These are phyloP conservation scores for Quadriops clusia DNA, from an alignment of 2,888 invertebrate species.

Conservation along the genomic window DNA sequence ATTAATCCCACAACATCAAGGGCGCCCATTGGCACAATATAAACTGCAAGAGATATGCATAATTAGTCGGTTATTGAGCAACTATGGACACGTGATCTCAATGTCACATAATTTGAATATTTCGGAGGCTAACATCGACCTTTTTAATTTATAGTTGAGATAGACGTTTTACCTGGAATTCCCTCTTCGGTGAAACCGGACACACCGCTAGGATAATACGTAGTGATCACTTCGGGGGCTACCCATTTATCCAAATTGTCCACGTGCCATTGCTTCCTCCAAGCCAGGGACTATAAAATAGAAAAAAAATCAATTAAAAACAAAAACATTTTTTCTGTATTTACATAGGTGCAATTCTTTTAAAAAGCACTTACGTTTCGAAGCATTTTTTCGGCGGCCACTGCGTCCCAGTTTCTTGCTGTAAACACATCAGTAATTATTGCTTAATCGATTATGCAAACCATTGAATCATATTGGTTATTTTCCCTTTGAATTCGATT, in stretches of 20 bases:
- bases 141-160: no score
- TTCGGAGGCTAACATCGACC: background rate
- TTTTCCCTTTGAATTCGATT: no score
- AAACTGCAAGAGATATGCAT: constrained; percentile 12
- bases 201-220: constrained; percentile 67
- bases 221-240: constrained; percentile 54
- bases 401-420: constrained; percentile 79
- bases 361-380: constrained; percentile 55
- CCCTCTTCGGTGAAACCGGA: constrained; percentile 76
- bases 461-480: no score
- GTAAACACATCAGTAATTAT: no score
- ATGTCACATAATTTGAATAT: no score
- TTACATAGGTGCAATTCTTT: background rate
- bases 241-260: constrained; percentile 59
- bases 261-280: constrained; percentile 65
- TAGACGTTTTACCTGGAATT: constrained; percentile 49
- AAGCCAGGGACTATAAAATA: constrained; percentile 51
- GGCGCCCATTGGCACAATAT: constrained; percentile 65
- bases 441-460: no score
- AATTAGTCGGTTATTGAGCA: background rate
- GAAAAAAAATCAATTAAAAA: constrained; percentile 1
- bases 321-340: background rate
- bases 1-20: constrained; percentile 72
- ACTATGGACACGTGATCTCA: no score
- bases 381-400: constrained; percentile 86